Evolutionary conservation across 2,113 vertebrate species (phyloP).

Genomic region (Coryphaenoides rupestris): DNA sequence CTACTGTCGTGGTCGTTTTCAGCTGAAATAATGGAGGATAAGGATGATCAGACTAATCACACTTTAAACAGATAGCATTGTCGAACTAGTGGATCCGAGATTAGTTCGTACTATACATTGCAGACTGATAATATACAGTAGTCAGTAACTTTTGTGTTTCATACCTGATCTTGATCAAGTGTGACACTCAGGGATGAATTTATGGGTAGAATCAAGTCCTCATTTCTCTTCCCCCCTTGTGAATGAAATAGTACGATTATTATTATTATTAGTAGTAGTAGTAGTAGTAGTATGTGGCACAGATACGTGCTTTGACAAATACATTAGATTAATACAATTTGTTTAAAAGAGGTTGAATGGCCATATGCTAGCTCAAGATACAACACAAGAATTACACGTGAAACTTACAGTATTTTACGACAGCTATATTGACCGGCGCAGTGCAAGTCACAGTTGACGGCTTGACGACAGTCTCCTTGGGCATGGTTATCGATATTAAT

Average conservation of each 20-base stretch:
- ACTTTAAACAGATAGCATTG: no score
- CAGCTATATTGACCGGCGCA: constrained; percentile 94
- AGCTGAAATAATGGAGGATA: constrained; percentile 66
- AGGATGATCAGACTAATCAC: no score
- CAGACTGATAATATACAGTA: no score
- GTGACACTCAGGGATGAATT: constrained; percentile 96
- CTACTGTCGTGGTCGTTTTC: constrained; percentile 86
- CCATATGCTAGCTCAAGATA: background rate
- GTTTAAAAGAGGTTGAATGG: no score
- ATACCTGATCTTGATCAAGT: constrained; percentile 92
- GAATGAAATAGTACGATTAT: background rate
- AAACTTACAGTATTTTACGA: constrained; percentile 95
- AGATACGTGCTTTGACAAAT: no score
- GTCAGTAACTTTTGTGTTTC: background rate
- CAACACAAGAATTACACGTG: background rate
- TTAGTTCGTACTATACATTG: no score
- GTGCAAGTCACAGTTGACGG: constrained; percentile 77
- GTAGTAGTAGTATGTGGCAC: no score
- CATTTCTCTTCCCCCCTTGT: constrained; percentile 91
- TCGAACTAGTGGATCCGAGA: no score
- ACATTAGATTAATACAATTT: no score
- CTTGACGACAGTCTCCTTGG: constrained; percentile 50
- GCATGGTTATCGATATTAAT: constrained; percentile 51
- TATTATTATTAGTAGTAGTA: no score
- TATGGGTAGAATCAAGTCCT: constrained; percentile 88